Evolutionary conservation across 2,888 invertebrate genomes (phyloP).

Genomic region (Thymelicus acteon): DNA sequence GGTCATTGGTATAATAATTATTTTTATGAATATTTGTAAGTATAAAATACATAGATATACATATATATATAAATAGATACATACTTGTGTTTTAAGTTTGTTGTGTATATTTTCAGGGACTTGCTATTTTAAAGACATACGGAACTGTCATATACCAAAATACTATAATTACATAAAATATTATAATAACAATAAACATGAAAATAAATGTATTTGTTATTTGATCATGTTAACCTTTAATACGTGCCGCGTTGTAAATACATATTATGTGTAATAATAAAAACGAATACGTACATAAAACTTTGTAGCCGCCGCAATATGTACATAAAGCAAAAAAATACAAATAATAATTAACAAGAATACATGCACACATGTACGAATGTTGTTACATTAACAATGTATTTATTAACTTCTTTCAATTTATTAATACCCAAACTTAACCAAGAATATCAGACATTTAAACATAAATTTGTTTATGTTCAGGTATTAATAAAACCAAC

Average conservation of each 20-base stretch:
- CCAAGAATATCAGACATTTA: not conserved
- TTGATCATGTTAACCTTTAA: not conserved
- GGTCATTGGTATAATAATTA: no score
- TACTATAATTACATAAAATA: no score
- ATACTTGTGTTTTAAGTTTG: no score
- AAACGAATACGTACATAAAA: slow-evolving; percentile 19
- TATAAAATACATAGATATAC: no score
- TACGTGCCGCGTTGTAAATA: slow-evolving; percentile 7
- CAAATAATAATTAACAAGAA: slow-evolving; percentile 15
- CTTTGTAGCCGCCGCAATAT: slow-evolving; percentile 20
- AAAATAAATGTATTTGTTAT: no score
- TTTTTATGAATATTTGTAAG: no score
- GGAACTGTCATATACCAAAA: no score
- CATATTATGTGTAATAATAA: slow-evolving; percentile 2
- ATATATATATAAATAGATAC: no score
- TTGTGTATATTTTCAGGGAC: no score
- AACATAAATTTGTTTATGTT: not conserved
- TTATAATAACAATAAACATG: not conserved
- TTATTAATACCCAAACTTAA: not conserved
- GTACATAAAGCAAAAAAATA: slow-evolving; percentile 22
- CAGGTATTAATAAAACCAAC: not conserved
- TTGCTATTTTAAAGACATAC: no score
- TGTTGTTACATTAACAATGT: slow-evolving; percentile 17
- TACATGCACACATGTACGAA: slow-evolving; percentile 18
- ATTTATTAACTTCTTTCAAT: not conserved